phyloP scores from a whole-genome alignment of 2,888 invertebrate genomes.

The Pseudococcus jackbeardsleyi region DNA sequence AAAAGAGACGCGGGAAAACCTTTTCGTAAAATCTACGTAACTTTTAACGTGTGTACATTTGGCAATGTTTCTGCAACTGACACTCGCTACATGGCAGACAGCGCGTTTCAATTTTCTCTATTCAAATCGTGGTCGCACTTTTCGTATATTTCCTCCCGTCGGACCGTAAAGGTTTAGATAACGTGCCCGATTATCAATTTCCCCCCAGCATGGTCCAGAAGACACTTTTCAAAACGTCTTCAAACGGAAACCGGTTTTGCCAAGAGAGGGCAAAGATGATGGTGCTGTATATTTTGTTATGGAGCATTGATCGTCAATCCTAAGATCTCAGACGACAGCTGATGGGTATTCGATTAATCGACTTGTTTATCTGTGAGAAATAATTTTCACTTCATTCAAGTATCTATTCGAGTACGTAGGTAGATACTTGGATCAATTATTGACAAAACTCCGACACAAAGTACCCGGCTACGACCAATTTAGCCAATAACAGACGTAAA shows the following conservation, averaged over 20 bases:
- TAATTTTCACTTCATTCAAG: too few species aligned
- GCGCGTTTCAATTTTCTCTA: constrained; percentile 47
- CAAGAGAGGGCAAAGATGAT: background rate
- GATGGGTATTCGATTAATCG: background rate
- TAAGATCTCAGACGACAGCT: background rate
- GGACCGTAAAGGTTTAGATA: constrained; percentile 31
- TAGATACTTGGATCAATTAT: too few species aligned
- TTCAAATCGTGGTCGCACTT: constrained; percentile 45
- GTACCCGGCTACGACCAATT: background rate
- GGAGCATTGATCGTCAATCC: background rate
- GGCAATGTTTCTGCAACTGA: constrained; percentile 53
- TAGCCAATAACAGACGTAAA: background rate
- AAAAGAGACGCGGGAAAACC: constrained; percentile 40
- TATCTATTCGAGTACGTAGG: too few species aligned
- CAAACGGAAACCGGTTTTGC: background rate
- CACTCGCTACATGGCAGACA: constrained; percentile 39
- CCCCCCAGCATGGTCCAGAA: background rate
- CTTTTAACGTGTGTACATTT: constrained; percentile 49
- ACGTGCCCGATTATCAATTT: constrained; percentile 3
- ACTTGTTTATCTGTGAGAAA: too few species aligned
- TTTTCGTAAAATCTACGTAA: constrained; percentile 34
- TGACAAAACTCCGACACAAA: too few species aligned
- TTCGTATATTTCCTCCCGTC: background rate
- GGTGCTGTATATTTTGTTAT: background rate
- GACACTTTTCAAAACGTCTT: background rate